A percentile compares a stretch with the other conserved stretches of the same genome.
phyloP scores from a whole-genome alignment of 2,113 vertebrate species.

The Bambusicola thoracicus region DNA sequence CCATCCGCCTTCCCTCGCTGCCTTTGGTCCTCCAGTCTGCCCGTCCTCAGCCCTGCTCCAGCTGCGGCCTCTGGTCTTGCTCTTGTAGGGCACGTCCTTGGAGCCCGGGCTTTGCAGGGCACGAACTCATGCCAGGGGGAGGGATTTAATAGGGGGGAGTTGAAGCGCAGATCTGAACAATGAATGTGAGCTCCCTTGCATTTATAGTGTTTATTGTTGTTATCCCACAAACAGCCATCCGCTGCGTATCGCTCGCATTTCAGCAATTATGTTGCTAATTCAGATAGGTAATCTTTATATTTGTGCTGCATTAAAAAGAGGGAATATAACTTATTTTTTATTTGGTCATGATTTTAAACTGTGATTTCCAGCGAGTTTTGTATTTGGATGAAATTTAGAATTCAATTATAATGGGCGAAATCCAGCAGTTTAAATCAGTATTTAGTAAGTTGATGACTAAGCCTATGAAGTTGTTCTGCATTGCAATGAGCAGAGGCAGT shows the following conservation, averaged over 20 bases:
- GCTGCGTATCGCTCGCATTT: accelerated
- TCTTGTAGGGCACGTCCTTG: not conserved
- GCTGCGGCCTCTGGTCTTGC: no score
- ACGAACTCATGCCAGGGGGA: not conserved
- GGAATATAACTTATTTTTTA: not conserved
- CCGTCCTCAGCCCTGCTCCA: no score
- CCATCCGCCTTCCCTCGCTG: no score
- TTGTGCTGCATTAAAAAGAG: not conserved
- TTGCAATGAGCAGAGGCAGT: not conserved
- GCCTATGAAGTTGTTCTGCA: not conserved
- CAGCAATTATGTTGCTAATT: not conserved
- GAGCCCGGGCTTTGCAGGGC: not conserved
- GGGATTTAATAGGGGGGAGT: not conserved
- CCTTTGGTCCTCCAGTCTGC: no score
- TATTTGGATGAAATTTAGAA: not conserved
- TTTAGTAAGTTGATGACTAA: not conserved
- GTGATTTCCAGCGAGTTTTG: not conserved
- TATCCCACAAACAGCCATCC: no score
- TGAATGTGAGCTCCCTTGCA: no score
- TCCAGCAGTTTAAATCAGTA: not conserved
- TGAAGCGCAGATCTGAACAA: not conserved
- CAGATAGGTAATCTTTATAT: no score
- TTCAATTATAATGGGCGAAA: not conserved
- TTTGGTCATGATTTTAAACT: not conserved
- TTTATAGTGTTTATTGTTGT: no score